Conservation (phyloP, 2,797 vertebrate genomes). For the Petrocephalus schoutedeni region DNA sequence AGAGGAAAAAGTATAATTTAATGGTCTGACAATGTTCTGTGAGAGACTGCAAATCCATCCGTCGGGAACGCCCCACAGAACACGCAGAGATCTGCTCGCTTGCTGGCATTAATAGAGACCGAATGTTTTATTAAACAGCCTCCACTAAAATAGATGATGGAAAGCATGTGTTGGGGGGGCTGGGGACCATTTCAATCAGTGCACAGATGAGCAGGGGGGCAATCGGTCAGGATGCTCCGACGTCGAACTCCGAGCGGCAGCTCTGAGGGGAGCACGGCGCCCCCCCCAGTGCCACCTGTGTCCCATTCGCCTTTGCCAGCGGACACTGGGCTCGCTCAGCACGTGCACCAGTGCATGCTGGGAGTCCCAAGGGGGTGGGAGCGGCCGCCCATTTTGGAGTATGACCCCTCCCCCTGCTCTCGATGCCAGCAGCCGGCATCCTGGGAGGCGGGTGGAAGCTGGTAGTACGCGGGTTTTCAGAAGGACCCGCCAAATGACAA, state of each 20-base stretch:
- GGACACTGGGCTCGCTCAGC: background rate
- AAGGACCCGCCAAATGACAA: background rate
- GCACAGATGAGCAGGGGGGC: background rate
- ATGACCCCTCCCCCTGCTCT: background rate
- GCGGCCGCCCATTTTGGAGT: background rate
- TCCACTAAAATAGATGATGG: slow-evolving; percentile 32
- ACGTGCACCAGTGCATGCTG: background rate
- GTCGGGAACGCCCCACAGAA: background rate
- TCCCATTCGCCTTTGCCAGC: background rate
- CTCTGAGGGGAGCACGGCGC: background rate
- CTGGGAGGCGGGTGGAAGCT: background rate
- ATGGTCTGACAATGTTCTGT: slow-evolving; percentile 5
- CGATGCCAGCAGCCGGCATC: background rate
- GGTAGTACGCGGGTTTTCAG: background rate
- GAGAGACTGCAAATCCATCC: background rate
- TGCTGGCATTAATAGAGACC: slow-evolving; percentile 16
- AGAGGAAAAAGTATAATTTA: slow-evolving; percentile 8
- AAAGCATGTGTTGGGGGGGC: background rate
- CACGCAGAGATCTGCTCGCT: slow-evolving; percentile 20
- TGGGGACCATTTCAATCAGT: background rate
- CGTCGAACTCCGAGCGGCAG: background rate
- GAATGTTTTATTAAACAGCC: slow-evolving; percentile 38
- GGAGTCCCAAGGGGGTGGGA: background rate
- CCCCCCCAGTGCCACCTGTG: background rate
- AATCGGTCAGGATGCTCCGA: background rate